phyloP scores from a whole-genome alignment of 2,888 invertebrate species.

The Macrophya alboannulata region DNA sequence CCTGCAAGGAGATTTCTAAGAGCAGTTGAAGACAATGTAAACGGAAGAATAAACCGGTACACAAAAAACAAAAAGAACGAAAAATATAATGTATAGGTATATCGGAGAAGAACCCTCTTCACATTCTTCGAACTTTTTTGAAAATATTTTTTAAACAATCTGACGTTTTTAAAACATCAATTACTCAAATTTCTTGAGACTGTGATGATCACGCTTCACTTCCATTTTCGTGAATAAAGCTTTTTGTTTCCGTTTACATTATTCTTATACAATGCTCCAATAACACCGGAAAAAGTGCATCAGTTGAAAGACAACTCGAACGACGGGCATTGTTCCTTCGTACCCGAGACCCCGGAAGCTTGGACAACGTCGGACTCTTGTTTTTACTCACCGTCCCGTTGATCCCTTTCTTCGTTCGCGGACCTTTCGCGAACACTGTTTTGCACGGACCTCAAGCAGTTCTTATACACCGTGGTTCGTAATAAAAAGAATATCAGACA shows the following conservation, averaged over 20 bases:
- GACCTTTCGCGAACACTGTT: conserved; percentile 32
- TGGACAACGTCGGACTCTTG: conserved; percentile 35
- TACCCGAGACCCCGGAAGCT: conserved; percentile 37
- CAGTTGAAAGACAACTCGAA: conserved; percentile 12
- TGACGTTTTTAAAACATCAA: neutral
- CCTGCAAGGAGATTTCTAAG: neutral
- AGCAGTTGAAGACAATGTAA: conserved; percentile 15
- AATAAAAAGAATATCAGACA: neutral
- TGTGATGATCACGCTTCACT: neutral
- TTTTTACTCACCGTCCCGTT: conserved; percentile 2
- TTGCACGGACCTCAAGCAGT: neutral
- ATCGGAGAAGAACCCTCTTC: neutral
- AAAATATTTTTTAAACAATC: neutral
- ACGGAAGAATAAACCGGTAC: neutral
- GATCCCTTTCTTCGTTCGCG: conserved; percentile 12
- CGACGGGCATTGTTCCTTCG: conserved; percentile 34
- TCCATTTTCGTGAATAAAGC: neutral
- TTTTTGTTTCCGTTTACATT: neutral
- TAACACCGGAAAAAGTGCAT: conserved; percentile 41
- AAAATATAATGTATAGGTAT: neutral
- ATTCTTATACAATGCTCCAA: neutral
- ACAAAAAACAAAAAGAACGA: too few relatives aligned
- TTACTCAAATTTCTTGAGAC: neutral
- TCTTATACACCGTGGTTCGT: neutral
- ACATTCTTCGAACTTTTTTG: neutral